These are phyloP conservation scores for Corythornis madagascariensis DNA, from an alignment of 2,113 vertebrate genomes.

Conservation along the genomic window DNA sequence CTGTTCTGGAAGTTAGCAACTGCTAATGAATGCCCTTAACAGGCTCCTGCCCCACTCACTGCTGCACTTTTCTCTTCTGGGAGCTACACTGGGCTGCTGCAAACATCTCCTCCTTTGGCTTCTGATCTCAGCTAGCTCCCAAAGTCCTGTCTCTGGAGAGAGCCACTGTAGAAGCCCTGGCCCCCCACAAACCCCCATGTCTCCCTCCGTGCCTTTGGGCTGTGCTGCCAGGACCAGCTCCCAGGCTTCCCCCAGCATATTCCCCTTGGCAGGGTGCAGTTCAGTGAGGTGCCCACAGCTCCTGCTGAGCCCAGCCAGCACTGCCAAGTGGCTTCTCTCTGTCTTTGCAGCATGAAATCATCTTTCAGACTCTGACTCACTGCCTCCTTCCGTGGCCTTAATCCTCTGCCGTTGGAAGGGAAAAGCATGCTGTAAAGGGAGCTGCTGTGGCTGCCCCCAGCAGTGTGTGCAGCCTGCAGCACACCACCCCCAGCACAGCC, in stretches of 20 bases:
- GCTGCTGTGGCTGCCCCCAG: not conserved
- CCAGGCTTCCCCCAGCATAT: not conserved
- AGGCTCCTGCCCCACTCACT: not conserved
- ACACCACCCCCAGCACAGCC: fast-evolving
- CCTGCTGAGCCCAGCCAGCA: fast-evolving
- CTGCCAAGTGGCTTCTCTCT: fast-evolving
- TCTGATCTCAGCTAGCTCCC: not conserved
- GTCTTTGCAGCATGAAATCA: not conserved
- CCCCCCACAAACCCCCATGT: too few relatives aligned
- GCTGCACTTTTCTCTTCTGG: not conserved
- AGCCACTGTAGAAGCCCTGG: not conserved
- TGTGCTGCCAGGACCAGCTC: not conserved
- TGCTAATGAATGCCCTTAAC: not conserved
- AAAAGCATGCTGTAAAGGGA: not conserved
- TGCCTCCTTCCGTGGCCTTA: not conserved
- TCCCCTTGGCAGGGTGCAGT: not conserved
- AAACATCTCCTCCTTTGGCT: fast-evolving
- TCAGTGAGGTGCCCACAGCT: not conserved
- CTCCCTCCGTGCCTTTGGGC: not conserved
- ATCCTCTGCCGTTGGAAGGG: not conserved
- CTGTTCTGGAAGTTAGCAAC: not conserved
- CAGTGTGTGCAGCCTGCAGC: not conserved
- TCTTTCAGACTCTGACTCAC: not conserved
- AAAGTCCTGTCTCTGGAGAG: not conserved
- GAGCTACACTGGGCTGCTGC: not conserved